Percentiles rank a stretch among this genome's conserved stretches.
Evolutionary conservation across 2,797 vertebrate genomes (phyloP).

Genomic region (Mareca strepera): DNA sequence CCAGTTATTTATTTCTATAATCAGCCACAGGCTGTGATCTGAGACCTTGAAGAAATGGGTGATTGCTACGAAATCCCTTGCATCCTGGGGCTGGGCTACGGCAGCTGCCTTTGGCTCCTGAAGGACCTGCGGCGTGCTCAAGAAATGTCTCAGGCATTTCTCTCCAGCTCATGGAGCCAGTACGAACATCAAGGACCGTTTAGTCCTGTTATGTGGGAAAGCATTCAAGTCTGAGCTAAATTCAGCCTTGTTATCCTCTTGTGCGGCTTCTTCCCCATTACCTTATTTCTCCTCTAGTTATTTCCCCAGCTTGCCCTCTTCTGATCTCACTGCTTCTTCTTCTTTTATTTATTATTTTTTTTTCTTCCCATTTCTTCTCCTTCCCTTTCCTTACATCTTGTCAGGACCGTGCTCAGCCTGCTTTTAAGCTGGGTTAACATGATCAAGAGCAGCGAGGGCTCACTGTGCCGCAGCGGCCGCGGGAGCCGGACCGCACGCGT

Average conservation of each 20-base stretch:
- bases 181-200: neutral
- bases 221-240: neutral
- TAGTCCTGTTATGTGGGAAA: neutral
- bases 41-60: slow-evolving; percentile 67
- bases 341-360: too few relatives aligned
- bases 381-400: neutral
- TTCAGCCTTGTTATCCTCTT: neutral
- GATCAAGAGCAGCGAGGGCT: neutral
- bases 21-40: slow-evolving; percentile 75
- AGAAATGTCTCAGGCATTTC: neutral
- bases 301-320: neutral
- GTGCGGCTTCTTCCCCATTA: neutral
- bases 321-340: neutral
- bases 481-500: neutral
- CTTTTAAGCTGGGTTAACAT: neutral
- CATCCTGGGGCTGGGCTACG: fast-evolving
- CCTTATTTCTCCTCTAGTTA: neutral
- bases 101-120: neutral
- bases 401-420: neutral
- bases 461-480: fast-evolving
- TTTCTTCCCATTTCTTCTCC: neutral
- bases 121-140: neutral
- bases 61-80: slow-evolving; percentile 61
- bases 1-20: slow-evolving; percentile 83
- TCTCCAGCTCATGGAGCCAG: neutral